These are phyloP conservation scores for Troides oblongomaculatus DNA, from an alignment of 2,888 invertebrate genomes.

Conservation along the genomic window DNA sequence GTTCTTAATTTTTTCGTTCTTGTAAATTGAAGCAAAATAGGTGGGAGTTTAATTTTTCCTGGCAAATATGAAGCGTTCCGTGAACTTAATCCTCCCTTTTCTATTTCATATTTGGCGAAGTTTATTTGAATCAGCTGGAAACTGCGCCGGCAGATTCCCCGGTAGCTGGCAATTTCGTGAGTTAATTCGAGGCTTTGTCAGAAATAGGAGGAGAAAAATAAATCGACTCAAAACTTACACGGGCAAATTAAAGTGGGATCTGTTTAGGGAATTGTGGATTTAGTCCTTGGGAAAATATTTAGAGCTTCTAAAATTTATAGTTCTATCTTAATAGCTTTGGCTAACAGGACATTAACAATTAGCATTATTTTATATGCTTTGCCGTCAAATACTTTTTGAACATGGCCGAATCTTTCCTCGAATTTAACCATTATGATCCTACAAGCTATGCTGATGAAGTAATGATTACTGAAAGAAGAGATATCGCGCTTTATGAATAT, in stretches of 20 bases:
- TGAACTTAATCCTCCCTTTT: constrained; percentile 13
- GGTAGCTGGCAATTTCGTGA: constrained; percentile 23
- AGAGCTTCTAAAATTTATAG: too few species aligned
- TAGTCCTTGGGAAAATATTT: neutral
- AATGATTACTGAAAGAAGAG: too few species aligned
- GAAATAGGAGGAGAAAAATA: constrained; percentile 8
- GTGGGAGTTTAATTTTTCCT: neutral
- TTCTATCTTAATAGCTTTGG: too few species aligned
- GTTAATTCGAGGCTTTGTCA: constrained; percentile 23
- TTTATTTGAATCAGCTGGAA: constrained; percentile 24
- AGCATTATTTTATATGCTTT: too few species aligned
- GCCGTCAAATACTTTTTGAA: too few species aligned
- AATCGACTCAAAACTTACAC: constrained; percentile 14
- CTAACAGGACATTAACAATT: too few species aligned
- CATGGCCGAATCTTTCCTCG: too few species aligned
- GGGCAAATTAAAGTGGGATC: constrained; percentile 12
- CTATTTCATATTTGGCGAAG: constrained; percentile 23
- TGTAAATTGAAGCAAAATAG: too few species aligned
- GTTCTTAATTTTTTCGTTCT: too few species aligned
- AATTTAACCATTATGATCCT: too few species aligned
- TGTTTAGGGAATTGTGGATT: constrained; percentile 6
- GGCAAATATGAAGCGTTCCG: neutral
- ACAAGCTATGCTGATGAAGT: too few species aligned
- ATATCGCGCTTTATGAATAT: too few species aligned
- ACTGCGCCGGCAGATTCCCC: constrained; percentile 3